A percentile compares a stretch with the other conserved stretches of the same genome.
phyloP scores from a whole-genome alignment of 1,140 invertebrate genomes.

The Drepana arcuata region DNA sequence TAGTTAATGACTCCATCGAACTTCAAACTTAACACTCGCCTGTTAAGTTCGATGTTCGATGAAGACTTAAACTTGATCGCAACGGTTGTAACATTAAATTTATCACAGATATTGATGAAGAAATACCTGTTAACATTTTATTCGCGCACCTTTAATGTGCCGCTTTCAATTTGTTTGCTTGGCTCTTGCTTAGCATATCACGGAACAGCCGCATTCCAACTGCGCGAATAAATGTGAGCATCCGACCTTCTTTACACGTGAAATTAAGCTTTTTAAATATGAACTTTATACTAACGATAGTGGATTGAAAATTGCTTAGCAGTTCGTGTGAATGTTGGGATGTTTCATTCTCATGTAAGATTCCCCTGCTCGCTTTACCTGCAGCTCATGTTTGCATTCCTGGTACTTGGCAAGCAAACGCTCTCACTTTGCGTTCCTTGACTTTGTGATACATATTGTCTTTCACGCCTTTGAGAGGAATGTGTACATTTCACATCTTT shows the following conservation, averaged over 20 bases:
- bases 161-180: conserved; percentile 56
- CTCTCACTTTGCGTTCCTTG: conserved; percentile 49
- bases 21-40: no score
- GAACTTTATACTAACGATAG: no score
- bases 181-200: conserved; percentile 65
- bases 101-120: no score
- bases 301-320: not conserved
- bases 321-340: not conserved
- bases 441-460: conserved; percentile 57
- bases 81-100: no score
- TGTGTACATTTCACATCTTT: conserved; percentile 30
- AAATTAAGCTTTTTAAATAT: not conserved
- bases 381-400: conserved; percentile 47
- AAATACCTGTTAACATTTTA: no score
- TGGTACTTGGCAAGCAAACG: conserved; percentile 53
- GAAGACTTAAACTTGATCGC: no score
- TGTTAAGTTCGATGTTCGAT: no score
- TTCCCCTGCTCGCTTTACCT: conserved; percentile 39
- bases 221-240: conserved; percentile 55
- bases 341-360: conserved; percentile 6
- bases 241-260: conserved; percentile 31
- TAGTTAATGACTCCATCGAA: no score
- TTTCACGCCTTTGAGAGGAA: conserved; percentile 44
- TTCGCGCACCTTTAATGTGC: conserved; percentile 18
- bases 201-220: conserved; percentile 49